Percentiles rank a stretch among this genome's conserved stretches.
phyloP scores from a whole-genome alignment of 2,797 vertebrate species.

The Paramormyrops hopkinsi region DNA sequence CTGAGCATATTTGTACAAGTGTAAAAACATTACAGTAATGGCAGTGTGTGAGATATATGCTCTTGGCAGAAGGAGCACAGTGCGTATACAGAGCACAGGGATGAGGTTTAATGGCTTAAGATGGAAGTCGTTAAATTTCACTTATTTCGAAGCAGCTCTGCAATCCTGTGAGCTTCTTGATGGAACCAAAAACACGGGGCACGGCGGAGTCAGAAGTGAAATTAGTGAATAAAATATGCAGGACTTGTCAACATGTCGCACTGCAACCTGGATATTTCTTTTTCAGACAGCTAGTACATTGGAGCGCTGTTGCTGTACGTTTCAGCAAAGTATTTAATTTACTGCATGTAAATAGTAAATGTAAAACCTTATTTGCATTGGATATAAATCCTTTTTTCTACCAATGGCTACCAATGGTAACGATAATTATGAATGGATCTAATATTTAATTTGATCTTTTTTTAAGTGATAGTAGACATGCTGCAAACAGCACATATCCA shows the following conservation, averaged over 20 bases:
- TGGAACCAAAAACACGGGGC: neutral
- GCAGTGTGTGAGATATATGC: conserved; percentile 33
- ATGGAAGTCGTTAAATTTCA: conserved; percentile 37
- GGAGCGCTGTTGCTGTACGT: neutral
- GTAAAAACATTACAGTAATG: conserved; percentile 17
- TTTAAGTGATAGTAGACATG: neutral
- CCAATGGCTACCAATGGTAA: neutral
- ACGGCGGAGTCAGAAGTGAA: neutral
- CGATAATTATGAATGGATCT: neutral
- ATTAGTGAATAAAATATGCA: neutral
- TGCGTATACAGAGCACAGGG: conserved; percentile 28
- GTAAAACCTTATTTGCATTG: neutral
- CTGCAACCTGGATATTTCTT: neutral
- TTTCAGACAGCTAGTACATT: neutral
- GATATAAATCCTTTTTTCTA: neutral
- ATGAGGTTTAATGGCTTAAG: conserved; percentile 30
- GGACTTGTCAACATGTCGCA: neutral
- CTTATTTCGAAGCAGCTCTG: conserved; percentile 27
- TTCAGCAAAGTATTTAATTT: neutral
- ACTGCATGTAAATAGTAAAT: neutral
- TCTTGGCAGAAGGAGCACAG: conserved; percentile 18
- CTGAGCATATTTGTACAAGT: conserved; percentile 12
- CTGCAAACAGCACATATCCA: neutral
- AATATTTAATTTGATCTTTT: neutral
- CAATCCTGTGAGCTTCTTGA: neutral